Percentiles rank a stretch among this genome's conserved stretches.
Conservation (phyloP, 2,888 invertebrate genomes). For the Habroteleia sp. region DNA sequence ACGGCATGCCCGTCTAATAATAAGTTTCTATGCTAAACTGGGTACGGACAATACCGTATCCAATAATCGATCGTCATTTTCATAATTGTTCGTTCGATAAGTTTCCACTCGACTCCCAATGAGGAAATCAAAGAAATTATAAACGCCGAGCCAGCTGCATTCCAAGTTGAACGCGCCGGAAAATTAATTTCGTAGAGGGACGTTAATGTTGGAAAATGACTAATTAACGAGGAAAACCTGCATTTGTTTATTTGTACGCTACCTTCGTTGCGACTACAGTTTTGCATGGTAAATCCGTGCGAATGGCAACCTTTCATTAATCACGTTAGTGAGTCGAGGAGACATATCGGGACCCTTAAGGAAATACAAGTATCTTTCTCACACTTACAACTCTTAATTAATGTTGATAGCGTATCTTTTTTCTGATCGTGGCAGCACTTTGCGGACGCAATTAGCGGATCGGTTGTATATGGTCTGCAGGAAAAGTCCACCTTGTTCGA, state of each 20-base stretch:
- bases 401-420: constrained; percentile 45
- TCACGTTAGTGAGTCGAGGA: constrained; percentile 14
- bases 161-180: too few species aligned
- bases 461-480: constrained; percentile 24
- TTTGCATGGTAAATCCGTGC: constrained; percentile 27
- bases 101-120: constrained; percentile 24
- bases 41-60: constrained; percentile 28
- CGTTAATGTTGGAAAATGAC: constrained; percentile 6
- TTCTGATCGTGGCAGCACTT: constrained; percentile 33
- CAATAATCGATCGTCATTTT: constrained; percentile 26
- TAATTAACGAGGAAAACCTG: constrained; percentile 18
- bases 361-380: constrained; percentile 56
- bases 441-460: constrained; percentile 46
- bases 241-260: constrained; percentile 18
- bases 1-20: neutral
- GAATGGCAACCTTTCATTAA: constrained; percentile 23
- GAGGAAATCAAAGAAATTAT: constrained; percentile 28
- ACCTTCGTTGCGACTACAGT: neutral
- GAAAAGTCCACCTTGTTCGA: constrained; percentile 9
- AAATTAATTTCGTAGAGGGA: neutral
- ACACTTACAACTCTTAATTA: constrained; percentile 57
- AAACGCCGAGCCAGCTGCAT: too few species aligned
- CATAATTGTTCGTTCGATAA: constrained; percentile 41
- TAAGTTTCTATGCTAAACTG: constrained; percentile 1
- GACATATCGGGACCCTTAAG: constrained; percentile 36